Conservation (phyloP, 1,140 invertebrate genomes). For the Drosophila orosa region DNA sequence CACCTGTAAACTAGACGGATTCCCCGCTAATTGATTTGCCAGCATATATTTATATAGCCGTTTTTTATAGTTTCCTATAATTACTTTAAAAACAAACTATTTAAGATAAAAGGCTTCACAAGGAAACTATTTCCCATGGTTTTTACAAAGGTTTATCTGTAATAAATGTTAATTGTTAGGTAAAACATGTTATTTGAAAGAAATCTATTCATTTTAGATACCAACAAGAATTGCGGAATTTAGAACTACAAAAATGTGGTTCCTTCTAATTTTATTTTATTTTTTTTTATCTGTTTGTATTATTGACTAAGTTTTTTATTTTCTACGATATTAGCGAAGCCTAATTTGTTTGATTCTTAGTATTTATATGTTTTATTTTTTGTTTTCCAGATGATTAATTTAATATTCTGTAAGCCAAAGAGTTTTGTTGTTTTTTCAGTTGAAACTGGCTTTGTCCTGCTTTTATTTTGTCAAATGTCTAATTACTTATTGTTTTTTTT, state of each 20-base stretch:
- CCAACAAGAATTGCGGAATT: neutral
- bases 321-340: neutral
- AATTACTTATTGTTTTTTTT: slow-evolving; percentile 8
- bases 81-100: neutral
- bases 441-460: neutral
- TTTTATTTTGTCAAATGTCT: slow-evolving; percentile 5
- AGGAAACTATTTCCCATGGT: neutral
- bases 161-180: neutral
- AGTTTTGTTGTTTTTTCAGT: too few species aligned
- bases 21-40: slow-evolving; percentile 4
- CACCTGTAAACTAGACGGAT: neutral
- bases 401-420: neutral
- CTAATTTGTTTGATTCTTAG: neutral
- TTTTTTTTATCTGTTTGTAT: neutral
- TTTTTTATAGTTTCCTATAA: neutral
- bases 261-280: neutral
- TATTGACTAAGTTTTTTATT: neutral
- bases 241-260: too few species aligned
- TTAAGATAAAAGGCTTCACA: neutral
- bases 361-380: neutral
- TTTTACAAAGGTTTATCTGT: neutral
- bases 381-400: neutral
- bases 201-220: neutral
- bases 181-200: too few species aligned
- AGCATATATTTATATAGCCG: neutral